Evolutionary conservation across 37 sponge, comb jelly and placozoan species (phyloP).

Genomic region (Tethya wilhelma): DNA sequence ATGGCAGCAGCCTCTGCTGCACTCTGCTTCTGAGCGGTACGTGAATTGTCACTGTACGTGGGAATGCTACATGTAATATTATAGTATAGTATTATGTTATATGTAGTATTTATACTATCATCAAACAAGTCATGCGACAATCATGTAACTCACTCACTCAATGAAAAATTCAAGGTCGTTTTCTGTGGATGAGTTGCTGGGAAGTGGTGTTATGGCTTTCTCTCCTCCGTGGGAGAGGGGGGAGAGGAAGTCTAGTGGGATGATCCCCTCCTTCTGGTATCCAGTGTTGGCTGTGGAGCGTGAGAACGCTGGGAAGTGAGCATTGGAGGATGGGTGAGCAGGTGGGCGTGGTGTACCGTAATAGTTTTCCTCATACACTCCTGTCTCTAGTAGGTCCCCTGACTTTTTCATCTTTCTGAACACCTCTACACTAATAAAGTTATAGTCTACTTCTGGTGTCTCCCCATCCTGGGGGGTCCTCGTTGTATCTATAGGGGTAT

Average conservation of each 20-base stretch:
- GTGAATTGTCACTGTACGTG: too few species aligned
- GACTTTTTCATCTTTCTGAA: conserved; percentile 83
- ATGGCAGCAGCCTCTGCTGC: conserved; percentile 77
- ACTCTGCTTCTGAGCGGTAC: conserved; percentile 78
- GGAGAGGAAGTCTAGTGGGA: conserved; percentile 30
- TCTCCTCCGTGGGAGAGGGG: not conserved
- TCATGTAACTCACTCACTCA: conserved; percentile 96
- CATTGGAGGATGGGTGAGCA: conserved; percentile 58
- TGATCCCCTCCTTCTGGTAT: conserved; percentile 48
- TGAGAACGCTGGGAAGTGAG: conserved; percentile 39
- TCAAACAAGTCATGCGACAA: too few species aligned
- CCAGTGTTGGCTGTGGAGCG: conserved; percentile 56
- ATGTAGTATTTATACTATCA: too few species aligned
- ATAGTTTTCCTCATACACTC: conserved; percentile 81
- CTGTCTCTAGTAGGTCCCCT: conserved; percentile 90
- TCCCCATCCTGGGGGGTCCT: conserved; percentile 83
- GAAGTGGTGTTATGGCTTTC: conserved; percentile 65
- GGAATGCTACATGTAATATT: too few species aligned
- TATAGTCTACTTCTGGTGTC: conserved; percentile 89
- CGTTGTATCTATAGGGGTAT: conserved; percentile 92
- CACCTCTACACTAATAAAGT: conserved; percentile 86
- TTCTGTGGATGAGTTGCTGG: conserved; percentile 86
- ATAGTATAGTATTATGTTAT: too few species aligned
- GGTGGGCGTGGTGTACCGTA: conserved; percentile 97
- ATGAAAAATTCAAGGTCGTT: conserved; percentile 94